Evolutionary conservation across 2,113 vertebrate species (phyloP).

Genomic region (Hucho hucho): DNA sequence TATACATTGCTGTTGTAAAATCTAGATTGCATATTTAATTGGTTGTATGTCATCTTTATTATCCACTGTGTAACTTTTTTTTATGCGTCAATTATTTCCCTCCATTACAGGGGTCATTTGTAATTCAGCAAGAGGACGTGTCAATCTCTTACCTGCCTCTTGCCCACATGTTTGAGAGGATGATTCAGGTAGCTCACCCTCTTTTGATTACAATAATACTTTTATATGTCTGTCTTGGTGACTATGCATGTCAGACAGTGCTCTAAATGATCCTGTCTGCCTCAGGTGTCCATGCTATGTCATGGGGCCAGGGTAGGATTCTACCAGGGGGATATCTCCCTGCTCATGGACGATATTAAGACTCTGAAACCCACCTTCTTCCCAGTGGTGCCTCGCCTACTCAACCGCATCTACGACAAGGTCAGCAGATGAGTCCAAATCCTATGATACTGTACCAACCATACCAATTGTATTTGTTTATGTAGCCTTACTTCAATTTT

Average conservation of each 20-base stretch:
- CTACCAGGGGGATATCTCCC: slow-evolving; percentile 78
- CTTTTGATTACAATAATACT: not conserved
- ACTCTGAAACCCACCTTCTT: slow-evolving; percentile 78
- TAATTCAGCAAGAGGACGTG: slow-evolving; percentile 73
- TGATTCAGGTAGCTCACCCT: slow-evolving; percentile 72
- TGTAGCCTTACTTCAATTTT: not conserved
- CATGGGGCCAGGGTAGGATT: slow-evolving; percentile 77
- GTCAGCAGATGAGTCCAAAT: slow-evolving; percentile 38
- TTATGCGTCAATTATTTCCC: not conserved
- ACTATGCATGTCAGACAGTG: not conserved
- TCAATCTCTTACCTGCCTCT: slow-evolving; percentile 81
- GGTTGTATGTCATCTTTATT: not conserved
- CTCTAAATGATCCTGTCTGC: not conserved
- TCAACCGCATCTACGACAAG: slow-evolving; percentile 81
- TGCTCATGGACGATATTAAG: slow-evolving; percentile 80
- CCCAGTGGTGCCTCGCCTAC: slow-evolving; percentile 76
- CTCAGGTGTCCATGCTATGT: slow-evolving; percentile 75
- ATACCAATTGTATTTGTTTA: too few relatives aligned
- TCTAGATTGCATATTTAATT: slow-evolving; percentile 30
- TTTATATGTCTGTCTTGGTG: not conserved
- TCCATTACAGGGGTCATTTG: slow-evolving; percentile 71
- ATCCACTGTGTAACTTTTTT: slow-evolving; percentile 13
- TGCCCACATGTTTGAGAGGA: slow-evolving; percentile 81
- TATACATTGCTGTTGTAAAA: slow-evolving; percentile 48
- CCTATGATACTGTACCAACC: not conserved